phyloP scores from a whole-genome alignment of 2,113 vertebrate species.

The Pongo abelii region DNA sequence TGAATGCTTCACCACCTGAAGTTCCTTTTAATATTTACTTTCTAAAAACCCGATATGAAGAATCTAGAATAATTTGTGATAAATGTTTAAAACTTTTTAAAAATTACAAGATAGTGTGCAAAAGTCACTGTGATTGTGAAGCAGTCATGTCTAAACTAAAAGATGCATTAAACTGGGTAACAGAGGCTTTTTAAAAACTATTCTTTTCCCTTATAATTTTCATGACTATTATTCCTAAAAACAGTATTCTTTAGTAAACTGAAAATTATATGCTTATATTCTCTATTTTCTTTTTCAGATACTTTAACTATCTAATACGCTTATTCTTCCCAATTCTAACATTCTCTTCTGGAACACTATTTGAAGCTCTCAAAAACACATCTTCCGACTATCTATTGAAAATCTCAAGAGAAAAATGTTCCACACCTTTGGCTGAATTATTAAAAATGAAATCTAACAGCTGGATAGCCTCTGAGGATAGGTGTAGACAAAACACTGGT shows the following conservation, averaged over 20 bases:
- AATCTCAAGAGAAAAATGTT: neutral
- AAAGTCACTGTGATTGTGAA: neutral
- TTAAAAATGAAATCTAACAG: slow-evolving; percentile 27
- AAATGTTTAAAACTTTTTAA: neutral
- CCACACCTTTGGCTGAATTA: slow-evolving; percentile 2
- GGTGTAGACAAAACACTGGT: neutral
- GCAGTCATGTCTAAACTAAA: neutral
- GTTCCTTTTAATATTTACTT: neutral
- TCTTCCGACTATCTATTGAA: neutral
- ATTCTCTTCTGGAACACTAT: neutral
- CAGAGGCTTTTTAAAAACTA: neutral
- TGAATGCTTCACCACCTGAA: neutral
- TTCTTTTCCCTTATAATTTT: neutral
- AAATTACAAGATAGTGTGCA: neutral
- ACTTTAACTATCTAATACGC: neutral
- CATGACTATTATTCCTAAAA: neutral
- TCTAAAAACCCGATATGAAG: neutral
- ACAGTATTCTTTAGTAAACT: neutral
- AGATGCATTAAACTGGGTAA: neutral
- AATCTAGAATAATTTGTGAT: neutral
- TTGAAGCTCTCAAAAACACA: slow-evolving; percentile 37
- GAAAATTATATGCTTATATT: neutral
- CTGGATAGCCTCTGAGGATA: slow-evolving; percentile 33
- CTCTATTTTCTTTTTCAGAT: neutral
- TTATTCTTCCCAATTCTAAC: neutral